Evolutionary conservation across 2,888 invertebrate genomes (phyloP).

Genomic region (Clunio marinus): DNA sequence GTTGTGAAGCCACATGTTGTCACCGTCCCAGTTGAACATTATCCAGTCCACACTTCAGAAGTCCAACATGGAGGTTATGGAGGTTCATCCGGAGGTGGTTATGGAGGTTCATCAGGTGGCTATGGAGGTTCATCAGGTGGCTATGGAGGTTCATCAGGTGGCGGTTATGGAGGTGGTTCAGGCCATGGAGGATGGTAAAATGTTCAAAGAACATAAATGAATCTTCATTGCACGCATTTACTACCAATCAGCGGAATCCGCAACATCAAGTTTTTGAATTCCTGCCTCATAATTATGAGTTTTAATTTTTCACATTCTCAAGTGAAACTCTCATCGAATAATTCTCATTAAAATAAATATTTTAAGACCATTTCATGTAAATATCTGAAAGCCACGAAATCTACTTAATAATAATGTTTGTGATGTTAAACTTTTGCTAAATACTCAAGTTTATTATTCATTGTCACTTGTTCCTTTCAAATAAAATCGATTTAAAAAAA

Average conservation of each 20-base stretch:
- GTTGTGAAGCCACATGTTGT: slow-evolving; percentile 31
- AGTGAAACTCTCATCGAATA: no score
- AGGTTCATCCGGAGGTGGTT: background rate
- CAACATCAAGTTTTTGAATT: slow-evolving; percentile 7
- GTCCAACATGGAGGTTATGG: slow-evolving; percentile 15
- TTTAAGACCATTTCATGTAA: no score
- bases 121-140: background rate
- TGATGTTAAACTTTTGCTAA: no score
- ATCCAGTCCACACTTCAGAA: slow-evolving; percentile 24
- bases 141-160: background rate
- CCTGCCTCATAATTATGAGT: slow-evolving; percentile 12
- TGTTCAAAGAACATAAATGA: background rate
- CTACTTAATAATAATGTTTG: no score
- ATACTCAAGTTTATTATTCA: no score
- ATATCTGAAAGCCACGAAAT: no score
- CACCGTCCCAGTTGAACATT: slow-evolving; percentile 23
- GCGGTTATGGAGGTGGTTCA: background rate
- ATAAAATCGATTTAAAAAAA: no score
- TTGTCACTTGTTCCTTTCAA: no score
- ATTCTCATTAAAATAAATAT: no score
- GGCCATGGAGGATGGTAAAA: slow-evolving; percentile 27
- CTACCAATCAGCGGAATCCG: background rate
- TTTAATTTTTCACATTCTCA: background rate
- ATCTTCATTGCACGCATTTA: background rate
- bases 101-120: slow-evolving; percentile 13